Evolutionary conservation across 2,797 vertebrate genomes (phyloP), one percentile per base, ranked within the genome.

Genomic region (Petrocephalus schoutedeni): DNA sequence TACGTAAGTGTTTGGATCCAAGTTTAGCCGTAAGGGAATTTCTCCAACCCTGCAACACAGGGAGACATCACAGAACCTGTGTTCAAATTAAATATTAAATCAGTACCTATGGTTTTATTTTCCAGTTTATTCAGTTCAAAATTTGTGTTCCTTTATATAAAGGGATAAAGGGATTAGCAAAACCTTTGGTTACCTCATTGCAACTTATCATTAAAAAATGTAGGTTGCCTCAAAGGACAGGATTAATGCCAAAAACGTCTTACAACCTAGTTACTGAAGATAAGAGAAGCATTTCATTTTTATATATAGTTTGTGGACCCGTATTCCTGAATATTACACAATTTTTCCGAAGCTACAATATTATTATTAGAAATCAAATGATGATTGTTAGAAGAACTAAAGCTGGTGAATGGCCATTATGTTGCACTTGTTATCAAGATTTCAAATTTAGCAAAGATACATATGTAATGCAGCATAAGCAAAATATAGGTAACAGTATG

Each of bases 41-140:
- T 10, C 45, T n/a, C 32, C 67, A 36, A 80, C 4, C 16, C 74
- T n/a, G 36, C 19, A 9, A 45, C 14, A 45, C 71, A 77, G 71
- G 10, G 21, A 84, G 49, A 23, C 19, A 83, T 83, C 51, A 51
- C 80, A 54, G 21, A 54, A 54, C 49, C n/a, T 16, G 21, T 54
- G n/a, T 45, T 16, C 80, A 84, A 84, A 84, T 54, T 84, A 84
- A 84, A 84, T 84, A 54, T 53, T 54, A 54, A 83, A 51, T 83
- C 45, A 49, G 80, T 21, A 21, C 10, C 49, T 54, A 21, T 19
- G 1, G 45, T 84, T 84, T 84, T 28, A 16, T 84, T 84, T 84
- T 53, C 45, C 80, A 53, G 49, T 54, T 84, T 54, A 84, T 84
- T 84, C 21, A 53, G 51, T 84, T 84, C 80, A 54, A 54, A 28